Base-by-base conservation (phyloP, 35 echinoderm and acorn worm species). In the Diadema setosum region DNA sequence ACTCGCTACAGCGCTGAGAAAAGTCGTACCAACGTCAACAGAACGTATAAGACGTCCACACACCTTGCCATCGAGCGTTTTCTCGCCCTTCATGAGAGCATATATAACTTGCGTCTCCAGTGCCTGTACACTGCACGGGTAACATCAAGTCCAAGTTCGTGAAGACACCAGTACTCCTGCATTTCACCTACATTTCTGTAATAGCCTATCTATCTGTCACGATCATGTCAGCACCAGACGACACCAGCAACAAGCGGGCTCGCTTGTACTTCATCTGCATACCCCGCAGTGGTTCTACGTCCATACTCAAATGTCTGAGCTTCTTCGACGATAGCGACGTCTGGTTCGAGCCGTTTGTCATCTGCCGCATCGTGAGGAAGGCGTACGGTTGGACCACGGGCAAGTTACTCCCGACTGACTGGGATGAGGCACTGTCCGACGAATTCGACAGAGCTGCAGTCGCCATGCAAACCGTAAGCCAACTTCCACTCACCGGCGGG, bases 341-440 rank as follows among this genome's bases (percentile, higher is more conserved):
- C 0, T 76, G 70, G 70, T 76, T 76, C 70, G 70, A 76, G 37
- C 70, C 70, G 70, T 76, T 40, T 21, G 20, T 76, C 70, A 76
- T 76, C 39, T 25, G 25, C 33, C 37, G 36, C 33, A 40, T 43
- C 33, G 70, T 40, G 6, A 36, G 27, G 7, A 25, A 20, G 2
- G 70, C 37, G 70, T 76, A 76, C 35, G 23, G 43, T n/a, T 20
- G n/a, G 21, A 25, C 12, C 20, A 42, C 70, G 1, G 70, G 70
- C 25, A 36, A 76, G 33, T 32, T 40, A n/a, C 70, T 76, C 0
- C 70, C 70, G 70, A 36, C 70, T 2, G 39, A 76, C 24, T 76
- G 61, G 61, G 36, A 15, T 6, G 70, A 76, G 27, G 36, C 23
- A 20, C 12, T 40, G 33, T 5, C n/a, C 24, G 70, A 4, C 8